Conservation (phyloP, 2,797 vertebrate genomes). For the Cyclura pinguis region DNA sequence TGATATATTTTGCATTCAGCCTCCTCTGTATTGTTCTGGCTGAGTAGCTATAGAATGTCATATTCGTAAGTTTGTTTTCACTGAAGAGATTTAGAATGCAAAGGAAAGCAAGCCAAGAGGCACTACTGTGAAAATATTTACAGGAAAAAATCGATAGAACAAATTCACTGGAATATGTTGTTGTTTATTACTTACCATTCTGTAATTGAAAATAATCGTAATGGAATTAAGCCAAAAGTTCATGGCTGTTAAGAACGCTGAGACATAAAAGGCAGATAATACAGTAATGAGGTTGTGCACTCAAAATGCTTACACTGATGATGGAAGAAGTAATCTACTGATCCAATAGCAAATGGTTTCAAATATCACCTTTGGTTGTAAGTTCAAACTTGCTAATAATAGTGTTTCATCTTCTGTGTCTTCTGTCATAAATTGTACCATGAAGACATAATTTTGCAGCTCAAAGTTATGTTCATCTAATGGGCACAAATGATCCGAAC, state of each 20-base stretch:
- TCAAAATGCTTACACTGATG: conserved; percentile 32
- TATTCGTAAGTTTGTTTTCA: not conserved
- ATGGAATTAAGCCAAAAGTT: conserved; percentile 26
- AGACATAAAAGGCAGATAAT: conserved; percentile 44
- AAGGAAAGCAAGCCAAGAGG: conserved; percentile 35
- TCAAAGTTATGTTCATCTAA: conserved; percentile 50
- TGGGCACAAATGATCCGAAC: conserved; percentile 9
- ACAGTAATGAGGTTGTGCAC: conserved; percentile 45
- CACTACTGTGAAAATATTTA: conserved; percentile 32
- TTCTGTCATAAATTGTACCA: not conserved
- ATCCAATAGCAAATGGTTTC: conserved; percentile 47
- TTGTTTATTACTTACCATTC: conserved; percentile 32
- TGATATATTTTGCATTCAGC: not conserved
- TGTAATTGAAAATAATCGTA: conserved; percentile 37
- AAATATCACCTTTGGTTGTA: conserved; percentile 38
- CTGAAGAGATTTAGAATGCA: conserved; percentile 11
- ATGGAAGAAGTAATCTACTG: conserved; percentile 31
- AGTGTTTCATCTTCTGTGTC: conserved; percentile 40
- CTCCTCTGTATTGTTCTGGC: not conserved
- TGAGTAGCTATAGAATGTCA: not conserved
- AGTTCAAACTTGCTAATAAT: conserved; percentile 40
- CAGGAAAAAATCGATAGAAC: conserved; percentile 38
- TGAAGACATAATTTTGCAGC: conserved; percentile 38
- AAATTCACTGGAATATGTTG: conserved; percentile 14
- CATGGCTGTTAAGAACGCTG: conserved; percentile 49